Percentiles rank a stretch among this genome's conserved stretches.
Evolutionary conservation across 2,113 vertebrate species (phyloP).

Genomic region (Nestor notabilis): DNA sequence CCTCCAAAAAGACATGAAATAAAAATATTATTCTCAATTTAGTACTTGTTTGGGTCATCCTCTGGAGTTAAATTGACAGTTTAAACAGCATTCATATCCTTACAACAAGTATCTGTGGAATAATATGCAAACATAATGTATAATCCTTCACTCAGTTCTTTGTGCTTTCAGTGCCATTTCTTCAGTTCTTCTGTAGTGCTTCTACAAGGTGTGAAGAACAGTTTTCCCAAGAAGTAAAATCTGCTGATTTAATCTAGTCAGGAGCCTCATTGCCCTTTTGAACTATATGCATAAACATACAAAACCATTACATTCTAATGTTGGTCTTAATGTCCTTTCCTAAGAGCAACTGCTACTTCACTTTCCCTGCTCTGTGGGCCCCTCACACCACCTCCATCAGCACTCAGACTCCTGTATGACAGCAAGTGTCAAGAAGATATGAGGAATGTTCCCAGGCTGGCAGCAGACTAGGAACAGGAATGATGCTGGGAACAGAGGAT

Average conservation of each 20-base stretch:
- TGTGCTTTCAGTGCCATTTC: not conserved
- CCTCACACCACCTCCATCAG: not conserved
- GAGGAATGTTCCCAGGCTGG: not conserved
- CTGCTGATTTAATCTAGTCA: not conserved
- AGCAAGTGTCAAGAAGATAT: not conserved
- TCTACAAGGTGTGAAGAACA: not conserved
- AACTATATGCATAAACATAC: not conserved
- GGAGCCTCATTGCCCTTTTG: not conserved
- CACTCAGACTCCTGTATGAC: not conserved
- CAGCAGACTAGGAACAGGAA: not conserved
- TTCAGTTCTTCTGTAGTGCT: not conserved
- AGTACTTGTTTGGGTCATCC: not conserved
- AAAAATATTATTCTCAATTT: not conserved
- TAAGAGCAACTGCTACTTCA: not conserved
- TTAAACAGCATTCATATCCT: not conserved
- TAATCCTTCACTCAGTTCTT: not conserved
- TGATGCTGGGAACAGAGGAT: rapidly evolving
- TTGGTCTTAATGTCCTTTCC: not conserved
- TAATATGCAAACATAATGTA: not conserved
- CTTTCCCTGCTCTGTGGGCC: not conserved
- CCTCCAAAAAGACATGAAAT: not conserved
- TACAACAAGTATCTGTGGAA: not conserved
- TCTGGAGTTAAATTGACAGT: not conserved
- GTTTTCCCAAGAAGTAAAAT: not conserved
- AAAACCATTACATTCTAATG: not conserved